Conservation (phyloP, 2,113 vertebrate genomes). For the Pao palembangensis region DNA sequence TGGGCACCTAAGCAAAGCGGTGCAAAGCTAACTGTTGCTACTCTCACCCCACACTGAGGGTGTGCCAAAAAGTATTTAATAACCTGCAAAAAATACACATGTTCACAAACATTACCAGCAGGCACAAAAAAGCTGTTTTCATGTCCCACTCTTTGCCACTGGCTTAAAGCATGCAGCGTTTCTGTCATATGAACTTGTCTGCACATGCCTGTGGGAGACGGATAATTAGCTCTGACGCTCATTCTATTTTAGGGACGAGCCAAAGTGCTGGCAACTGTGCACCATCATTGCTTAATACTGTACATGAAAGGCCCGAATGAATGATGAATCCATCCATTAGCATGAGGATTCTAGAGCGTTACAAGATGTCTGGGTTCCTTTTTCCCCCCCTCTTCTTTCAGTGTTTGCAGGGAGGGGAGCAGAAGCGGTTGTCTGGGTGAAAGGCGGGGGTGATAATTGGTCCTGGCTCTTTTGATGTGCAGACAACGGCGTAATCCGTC, state of each 20-base stretch:
- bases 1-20: conserved; percentile 39
- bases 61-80: conserved; percentile 25
- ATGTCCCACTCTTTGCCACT: conserved; percentile 6
- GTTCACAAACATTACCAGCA: conserved; percentile 35
- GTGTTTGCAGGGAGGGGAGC: conserved; percentile 22
- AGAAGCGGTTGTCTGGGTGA: conserved; percentile 49
- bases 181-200: conserved; percentile 42
- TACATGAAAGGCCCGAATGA: conserved; percentile 54
- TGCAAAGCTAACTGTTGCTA: conserved; percentile 20
- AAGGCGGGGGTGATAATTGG: conserved; percentile 75
- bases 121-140: conserved; percentile 18
- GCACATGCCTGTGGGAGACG: conserved; percentile 41
- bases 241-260: conserved; percentile 53
- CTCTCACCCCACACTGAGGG: conserved; percentile 5
- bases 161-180: conserved; percentile 17
- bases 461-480: conserved; percentile 75
- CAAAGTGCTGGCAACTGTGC: conserved; percentile 41
- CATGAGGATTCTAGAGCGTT: conserved; percentile 34
- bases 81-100: conserved; percentile 12
- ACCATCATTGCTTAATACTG: conserved; percentile 40
- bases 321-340: conserved; percentile 58
- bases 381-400: conserved; percentile 31
- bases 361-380: conserved; percentile 24
- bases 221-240: conserved; percentile 57
- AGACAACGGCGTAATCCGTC: conserved; percentile 66